Percentiles rank a stretch among this genome's conserved stretches.
These are phyloP conservation scores for Paralichthys olivaceus DNA, from an alignment of 2,113 vertebrate species.

Conservation along the genomic window DNA sequence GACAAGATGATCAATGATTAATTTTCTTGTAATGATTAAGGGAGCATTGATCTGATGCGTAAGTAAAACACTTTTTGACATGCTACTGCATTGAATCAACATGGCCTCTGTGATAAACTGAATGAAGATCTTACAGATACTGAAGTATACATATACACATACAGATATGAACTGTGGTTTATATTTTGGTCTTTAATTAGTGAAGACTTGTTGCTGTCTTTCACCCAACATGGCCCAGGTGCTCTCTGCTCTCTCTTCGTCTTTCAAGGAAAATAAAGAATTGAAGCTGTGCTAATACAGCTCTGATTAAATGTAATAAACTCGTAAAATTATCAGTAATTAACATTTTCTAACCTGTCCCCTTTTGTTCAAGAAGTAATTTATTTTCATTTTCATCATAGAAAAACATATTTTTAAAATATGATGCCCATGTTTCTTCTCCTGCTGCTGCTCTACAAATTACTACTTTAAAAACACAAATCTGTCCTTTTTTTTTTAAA, in stretches of 20 bases:
- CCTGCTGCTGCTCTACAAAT: background rate
- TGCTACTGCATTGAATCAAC: background rate
- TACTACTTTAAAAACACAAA: background rate
- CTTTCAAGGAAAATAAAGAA: background rate
- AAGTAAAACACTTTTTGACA: no score
- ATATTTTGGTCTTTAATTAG: background rate
- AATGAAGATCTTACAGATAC: background rate
- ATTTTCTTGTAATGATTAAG: no score
- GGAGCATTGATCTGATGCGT: no score
- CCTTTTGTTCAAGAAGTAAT: background rate
- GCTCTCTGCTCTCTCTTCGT: background rate
- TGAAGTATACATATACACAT: background rate
- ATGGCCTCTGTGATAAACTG: background rate
- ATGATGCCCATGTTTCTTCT: background rate
- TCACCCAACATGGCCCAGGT: no score
- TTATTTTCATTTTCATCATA: background rate
- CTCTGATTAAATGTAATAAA: background rate
- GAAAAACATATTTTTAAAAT: background rate
- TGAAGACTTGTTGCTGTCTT: background rate
- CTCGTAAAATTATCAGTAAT: background rate
- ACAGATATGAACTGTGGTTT: background rate
- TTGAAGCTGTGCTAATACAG: background rate
- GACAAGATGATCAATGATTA: no score
- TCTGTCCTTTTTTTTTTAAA: constrained; percentile 24
- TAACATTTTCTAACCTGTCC: no score